Evolutionary conservation across 1,140 invertebrate species (phyloP).

Genomic region (Scaptomyza graminum): DNA sequence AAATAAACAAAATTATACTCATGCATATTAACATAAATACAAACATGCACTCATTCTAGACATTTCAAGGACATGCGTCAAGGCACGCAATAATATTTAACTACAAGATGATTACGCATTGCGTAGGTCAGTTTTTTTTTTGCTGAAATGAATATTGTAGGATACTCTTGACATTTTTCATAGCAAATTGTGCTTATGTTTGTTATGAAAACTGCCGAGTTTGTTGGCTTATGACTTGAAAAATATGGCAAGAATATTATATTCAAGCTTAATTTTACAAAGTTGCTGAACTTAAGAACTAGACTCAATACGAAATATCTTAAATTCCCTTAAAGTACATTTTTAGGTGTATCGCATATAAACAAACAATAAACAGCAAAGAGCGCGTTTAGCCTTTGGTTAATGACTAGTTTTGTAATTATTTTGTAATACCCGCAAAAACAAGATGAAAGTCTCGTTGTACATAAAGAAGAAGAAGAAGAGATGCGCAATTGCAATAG

Average conservation of each 20-base stretch:
- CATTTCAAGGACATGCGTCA: neutral
- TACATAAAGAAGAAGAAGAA: neutral
- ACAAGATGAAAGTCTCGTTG: constrained; percentile 14
- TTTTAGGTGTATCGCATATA: neutral
- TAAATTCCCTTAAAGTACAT: neutral
- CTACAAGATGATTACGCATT: neutral
- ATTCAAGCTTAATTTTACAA: too few relatives aligned
- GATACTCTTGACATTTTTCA: too few relatives aligned
- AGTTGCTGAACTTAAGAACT: too few relatives aligned
- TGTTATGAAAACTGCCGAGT: too few relatives aligned
- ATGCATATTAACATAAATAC: constrained; percentile 12
- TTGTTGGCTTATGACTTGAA: too few relatives aligned
- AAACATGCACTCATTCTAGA: neutral
- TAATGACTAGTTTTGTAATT: constrained; percentile 34
- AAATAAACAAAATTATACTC: neutral
- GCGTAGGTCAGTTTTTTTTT: neutral
- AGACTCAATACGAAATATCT: too few relatives aligned
- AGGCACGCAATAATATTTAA: neutral
- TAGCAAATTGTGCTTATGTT: too few relatives aligned
- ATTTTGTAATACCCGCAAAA: constrained; percentile 26
- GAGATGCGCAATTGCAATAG: constrained; percentile 42
- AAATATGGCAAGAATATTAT: neutral
- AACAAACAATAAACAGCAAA: neutral
- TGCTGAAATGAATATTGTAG: too few relatives aligned
- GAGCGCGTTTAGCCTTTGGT: constrained; percentile 4